Base-by-base conservation (phyloP, 2,113 vertebrate genomes). In the Calidris pygmaea region DNA sequence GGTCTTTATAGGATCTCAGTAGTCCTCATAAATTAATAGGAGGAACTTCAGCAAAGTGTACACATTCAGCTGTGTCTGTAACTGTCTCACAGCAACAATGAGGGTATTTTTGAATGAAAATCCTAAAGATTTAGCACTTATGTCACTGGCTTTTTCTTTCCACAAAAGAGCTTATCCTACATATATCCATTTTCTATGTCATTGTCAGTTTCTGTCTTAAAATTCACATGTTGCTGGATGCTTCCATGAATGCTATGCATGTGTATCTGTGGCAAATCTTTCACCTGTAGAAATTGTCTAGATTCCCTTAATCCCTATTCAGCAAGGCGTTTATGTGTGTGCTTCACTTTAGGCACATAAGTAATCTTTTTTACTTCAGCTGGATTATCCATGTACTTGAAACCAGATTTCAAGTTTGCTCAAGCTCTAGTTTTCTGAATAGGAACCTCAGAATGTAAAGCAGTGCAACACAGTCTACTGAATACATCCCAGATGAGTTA, bases 181-280 rank as follows among this genome's bases (percentile, higher is more conserved):
- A 68, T 72, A 41, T 39, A 79, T 92, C 37, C 2, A n/a, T 81
- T 85, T 93, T 87, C 52, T 85, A 45, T 48, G 27, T 74, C 48
- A 77, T 22, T 92, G 79, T n/a, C 73, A 82, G 58, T 83, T 96
- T 81, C 70, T 90, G 10, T 83, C 55, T 87, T 92, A 85, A 79
- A 89, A 85, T 45, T 48, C 6, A 59, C 0, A 0, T 45, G 2
- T 70, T 85, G 29, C 35, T 59, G 19, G 4, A 10, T 85, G 35
- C 58, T 88, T 75, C 45, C 41, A 52, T 21, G 9, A 79, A 23
- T 6, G 21, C 20, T 65, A 6, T 35, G 14, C 23, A 20, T 67
- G n/a, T 30, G 5, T 41, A 41, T 59, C 37, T 22, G 30, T 56
- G 37, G 35, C 35, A 87, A 71, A 56, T 37, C 30, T 75, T 91